phyloP scores from a whole-genome alignment of 2,888 invertebrate genomes.

The Eristalis tenax region DNA sequence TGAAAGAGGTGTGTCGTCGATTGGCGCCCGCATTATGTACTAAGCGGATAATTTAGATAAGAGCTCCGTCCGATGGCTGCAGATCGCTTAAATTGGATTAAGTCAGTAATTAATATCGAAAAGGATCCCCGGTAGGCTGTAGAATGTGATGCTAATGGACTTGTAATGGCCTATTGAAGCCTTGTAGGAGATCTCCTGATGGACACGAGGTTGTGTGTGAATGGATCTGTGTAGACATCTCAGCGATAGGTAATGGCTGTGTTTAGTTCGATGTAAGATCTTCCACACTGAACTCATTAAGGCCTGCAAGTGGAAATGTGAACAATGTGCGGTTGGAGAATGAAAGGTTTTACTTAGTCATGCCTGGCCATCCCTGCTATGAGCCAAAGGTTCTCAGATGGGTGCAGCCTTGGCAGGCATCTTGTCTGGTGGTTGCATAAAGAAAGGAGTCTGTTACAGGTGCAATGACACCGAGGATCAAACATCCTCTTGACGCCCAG shows the following conservation, averaged over 20 bases:
- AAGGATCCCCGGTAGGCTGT: conserved; percentile 37
- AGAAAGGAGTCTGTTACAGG: too few relatives aligned
- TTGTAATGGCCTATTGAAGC: conserved; percentile 38
- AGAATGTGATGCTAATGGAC: conserved; percentile 37
- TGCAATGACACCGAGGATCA: too few relatives aligned
- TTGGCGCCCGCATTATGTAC: conserved; percentile 53
- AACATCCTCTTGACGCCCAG: too few relatives aligned
- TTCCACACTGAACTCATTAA: background rate
- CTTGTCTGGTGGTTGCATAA: too few relatives aligned
- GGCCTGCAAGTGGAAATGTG: background rate
- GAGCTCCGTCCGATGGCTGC: conserved; percentile 43
- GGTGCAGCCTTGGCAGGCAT: too few relatives aligned
- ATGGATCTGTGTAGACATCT: background rate
- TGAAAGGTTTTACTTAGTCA: background rate
- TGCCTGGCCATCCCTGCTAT: too few relatives aligned
- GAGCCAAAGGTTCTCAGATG: too few relatives aligned
- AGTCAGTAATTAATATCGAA: conserved; percentile 58
- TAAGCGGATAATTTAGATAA: conserved; percentile 68
- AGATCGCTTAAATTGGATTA: conserved; percentile 63
- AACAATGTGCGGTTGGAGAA: background rate
- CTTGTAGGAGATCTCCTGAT: conserved; percentile 13
- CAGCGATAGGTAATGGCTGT: conserved; percentile 11
- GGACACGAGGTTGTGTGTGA: conserved; percentile 17
- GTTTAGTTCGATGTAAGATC: conserved; percentile 15
- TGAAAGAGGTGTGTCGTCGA: conserved; percentile 58